Conservation (phyloP, 2,888 invertebrate genomes). For the Orchestes rusci region DNA sequence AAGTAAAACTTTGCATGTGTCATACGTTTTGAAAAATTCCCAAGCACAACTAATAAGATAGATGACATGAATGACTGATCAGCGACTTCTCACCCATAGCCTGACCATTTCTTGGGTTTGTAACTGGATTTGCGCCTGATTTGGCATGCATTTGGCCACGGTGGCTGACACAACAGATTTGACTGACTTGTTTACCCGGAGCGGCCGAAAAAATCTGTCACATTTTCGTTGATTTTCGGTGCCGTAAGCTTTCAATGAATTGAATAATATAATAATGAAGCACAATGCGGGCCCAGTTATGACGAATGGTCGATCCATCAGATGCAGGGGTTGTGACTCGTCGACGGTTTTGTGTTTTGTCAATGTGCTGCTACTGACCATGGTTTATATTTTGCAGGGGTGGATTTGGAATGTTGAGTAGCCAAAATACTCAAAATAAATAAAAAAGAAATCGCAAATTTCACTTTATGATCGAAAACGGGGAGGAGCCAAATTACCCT, state of each 20-base stretch:
- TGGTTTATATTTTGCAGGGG: conserved; percentile 26
- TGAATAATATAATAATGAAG: conserved; percentile 24
- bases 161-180: conserved; percentile 27
- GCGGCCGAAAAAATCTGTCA: conserved; percentile 36
- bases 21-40: too few relatives aligned
- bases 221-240: conserved; percentile 40
- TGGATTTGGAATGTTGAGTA: conserved; percentile 25
- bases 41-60: too few relatives aligned
- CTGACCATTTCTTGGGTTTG: too few relatives aligned
- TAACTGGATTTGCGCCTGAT: too few relatives aligned
- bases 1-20: too few relatives aligned
- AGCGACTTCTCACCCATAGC: too few relatives aligned
- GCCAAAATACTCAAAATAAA: too few relatives aligned
- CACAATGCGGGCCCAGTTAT: conserved; percentile 40
- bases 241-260: conserved; percentile 14
- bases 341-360: conserved; percentile 14
- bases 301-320: conserved; percentile 42
- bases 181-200: conserved; percentile 39
- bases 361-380: conserved; percentile 23
- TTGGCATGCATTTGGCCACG: conserved; percentile 28
- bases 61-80: too few relatives aligned
- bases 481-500: too few relatives aligned
- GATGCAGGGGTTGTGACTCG: conserved; percentile 33
- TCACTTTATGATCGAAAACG: too few relatives aligned
- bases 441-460: too few relatives aligned